phyloP scores from a whole-genome alignment of 2,797 vertebrate species.

The Ambastaia sidthimunki region DNA sequence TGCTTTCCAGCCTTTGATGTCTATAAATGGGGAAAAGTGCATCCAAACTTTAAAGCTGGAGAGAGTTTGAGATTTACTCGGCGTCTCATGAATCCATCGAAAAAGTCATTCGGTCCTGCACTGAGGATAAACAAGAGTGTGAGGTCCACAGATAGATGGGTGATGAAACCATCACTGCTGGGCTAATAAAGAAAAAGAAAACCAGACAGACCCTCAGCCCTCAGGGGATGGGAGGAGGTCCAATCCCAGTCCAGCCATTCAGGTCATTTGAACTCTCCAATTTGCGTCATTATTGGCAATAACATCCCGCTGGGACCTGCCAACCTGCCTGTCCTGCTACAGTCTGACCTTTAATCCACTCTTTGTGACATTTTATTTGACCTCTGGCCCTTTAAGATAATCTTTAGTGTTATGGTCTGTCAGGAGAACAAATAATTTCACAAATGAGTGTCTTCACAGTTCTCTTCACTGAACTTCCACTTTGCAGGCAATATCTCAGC shows the following conservation, averaged over 20 bases:
- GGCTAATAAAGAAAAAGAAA: conserved; percentile 28
- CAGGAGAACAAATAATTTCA: conserved; percentile 5
- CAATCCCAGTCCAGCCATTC: background rate
- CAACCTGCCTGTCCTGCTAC: background rate
- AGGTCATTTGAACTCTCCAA: conserved; percentile 12
- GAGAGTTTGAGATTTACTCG: conserved; percentile 59
- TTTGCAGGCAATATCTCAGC: background rate
- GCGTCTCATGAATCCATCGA: conserved; percentile 48
- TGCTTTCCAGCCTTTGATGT: conserved; percentile 46
- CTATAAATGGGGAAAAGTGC: background rate
- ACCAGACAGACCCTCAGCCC: conserved; percentile 19
- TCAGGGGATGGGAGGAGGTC: conserved; percentile 4
- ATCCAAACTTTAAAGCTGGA: conserved; percentile 28
- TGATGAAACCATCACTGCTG: conserved; percentile 43
- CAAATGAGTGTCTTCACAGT: background rate
- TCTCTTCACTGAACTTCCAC: background rate
- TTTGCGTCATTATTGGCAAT: conserved; percentile 22
- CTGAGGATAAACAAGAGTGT: conserved; percentile 67
- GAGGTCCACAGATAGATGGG: conserved; percentile 63
- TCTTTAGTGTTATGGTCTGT: conserved; percentile 9
- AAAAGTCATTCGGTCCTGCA: conserved; percentile 56
- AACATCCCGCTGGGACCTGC: conserved; percentile 12
- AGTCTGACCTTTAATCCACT: conserved; percentile 28
- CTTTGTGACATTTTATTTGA: conserved; percentile 12
- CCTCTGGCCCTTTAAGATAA: conserved; percentile 2